phyloP scores from a whole-genome alignment of 2,113 vertebrate species.

The Sebastes schlegelii region DNA sequence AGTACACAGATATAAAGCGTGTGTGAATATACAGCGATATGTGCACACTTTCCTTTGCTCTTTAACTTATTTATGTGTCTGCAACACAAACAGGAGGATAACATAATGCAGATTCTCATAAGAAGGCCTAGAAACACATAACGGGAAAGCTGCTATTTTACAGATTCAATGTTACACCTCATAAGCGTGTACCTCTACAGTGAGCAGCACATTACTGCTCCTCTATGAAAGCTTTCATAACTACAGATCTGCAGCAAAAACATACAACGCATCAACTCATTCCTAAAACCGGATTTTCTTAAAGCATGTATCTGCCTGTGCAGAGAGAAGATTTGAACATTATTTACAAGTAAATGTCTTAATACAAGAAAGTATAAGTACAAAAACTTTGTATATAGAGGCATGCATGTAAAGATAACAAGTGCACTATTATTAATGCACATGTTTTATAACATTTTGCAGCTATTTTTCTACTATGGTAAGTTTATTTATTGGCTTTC shows the following conservation, averaged over 20 bases:
- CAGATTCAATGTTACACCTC: conserved; percentile 38
- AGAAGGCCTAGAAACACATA: conserved; percentile 20
- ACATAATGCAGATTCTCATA: conserved; percentile 33
- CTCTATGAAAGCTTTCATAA: conserved; percentile 43
- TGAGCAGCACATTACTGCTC: conserved; percentile 22
- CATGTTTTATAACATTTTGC: background rate
- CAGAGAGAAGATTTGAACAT: background rate
- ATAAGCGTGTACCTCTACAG: conserved; percentile 35
- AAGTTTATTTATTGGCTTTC: background rate
- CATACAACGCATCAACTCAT: conserved; percentile 1
- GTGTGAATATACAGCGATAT: background rate
- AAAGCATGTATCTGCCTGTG: background rate
- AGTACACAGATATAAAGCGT: conserved; percentile 14
- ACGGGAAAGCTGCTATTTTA: conserved; percentile 13
- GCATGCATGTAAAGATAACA: background rate
- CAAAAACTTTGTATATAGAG: background rate
- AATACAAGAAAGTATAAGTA: no score
- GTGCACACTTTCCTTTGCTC: background rate
- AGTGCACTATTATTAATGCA: background rate
- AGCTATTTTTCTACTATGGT: background rate
- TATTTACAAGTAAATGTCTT: no score
- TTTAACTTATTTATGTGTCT: background rate
- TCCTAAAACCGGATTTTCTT: conserved; percentile 4
- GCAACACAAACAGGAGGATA: background rate
- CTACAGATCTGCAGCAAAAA: background rate